Base-by-base conservation (phyloP, 2,888 invertebrate species). In the Drosophila pseudotakahashii region DNA sequence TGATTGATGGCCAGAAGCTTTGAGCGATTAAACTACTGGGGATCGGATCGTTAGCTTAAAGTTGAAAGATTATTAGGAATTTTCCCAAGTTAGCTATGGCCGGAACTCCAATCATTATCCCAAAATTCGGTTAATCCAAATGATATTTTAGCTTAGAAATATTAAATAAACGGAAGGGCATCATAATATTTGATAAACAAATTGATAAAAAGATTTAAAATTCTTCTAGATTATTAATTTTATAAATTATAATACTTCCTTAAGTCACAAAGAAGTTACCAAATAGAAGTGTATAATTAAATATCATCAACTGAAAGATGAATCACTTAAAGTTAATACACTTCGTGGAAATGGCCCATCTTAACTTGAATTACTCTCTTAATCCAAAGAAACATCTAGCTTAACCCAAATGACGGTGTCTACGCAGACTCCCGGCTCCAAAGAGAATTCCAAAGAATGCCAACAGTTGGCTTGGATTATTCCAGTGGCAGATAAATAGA, bases 361-460 rank as follows among this genome's bases (percentile, higher is more conserved):
- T 7, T 60, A 7, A 3, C 26, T n/a, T 4, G 5, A 44, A 30
- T 44, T 45, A 36, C 45, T 39, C 6, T 7, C 10, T 10, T 39
- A 62, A 80, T 83, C 77, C 61, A 60, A 67, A 63, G 32, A 34
- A 26, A 14, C 39, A 41, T 66, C 39, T 26, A 34, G 5, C 37
- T 45, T 74, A 83, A 89, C 81, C 88, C 69, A 78, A 81, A 84
- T 87, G 68, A 66, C 30, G 34, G 67, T 64, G 67, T 64, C 58
- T 45, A 55, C 53, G 80, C 83, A 85, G 59, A 53, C 58, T 47
- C 42, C 30, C 26, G 30, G 16, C 16, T 14, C 19, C 9, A 45
- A 51, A 30, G n/a, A 39, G 55, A 74, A 53, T 62, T 57, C 26
- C 16, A 41, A 36, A 67, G 67, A 78, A 73, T 58, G 53, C 57